Evolutionary conservation across 2,888 invertebrate species (phyloP), one percentile per base, ranked within the genome.

Genomic region (Hirtodrosophila alboralis): DNA sequence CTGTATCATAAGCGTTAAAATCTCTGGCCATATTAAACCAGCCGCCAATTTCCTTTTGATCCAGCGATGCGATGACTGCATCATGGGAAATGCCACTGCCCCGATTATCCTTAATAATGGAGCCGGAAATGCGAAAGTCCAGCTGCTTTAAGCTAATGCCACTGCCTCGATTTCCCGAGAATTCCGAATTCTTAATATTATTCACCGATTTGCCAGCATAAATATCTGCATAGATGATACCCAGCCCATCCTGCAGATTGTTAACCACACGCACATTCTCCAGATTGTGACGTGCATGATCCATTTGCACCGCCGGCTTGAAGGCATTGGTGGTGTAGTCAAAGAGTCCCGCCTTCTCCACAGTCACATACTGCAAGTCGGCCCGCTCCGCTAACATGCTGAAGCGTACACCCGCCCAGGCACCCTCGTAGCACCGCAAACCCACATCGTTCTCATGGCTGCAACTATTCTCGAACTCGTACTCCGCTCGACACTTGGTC

Each of bases 331-430:
- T 96, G 0, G 96, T 94, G 87, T 97, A 98, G 91, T 99, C 99
- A 47, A 98, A 92, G 0, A 99, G 92, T 0, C 99, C 99, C 4
- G 98, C 97, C 89, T 95, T 95, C 90, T 98, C 97, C 36, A 98
- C 94, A 1, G 95, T 95, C 4, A 97, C 93, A 78, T 95, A 96
- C 88, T 97, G 96, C 63, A 98, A 92, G 86, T 96, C 96, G 13
- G 96, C 95, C 75, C 96, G 92, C 87, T 96, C 96, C 0, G 98
- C 95, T 48, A 97, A 92, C 51, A 97, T 96, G 31, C 98, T 96
- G 75, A 98, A 95, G 73, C 98, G 92, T 0, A 98, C 91, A 0
- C 98, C 98, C 0, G 98, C 97, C 98, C 98, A 98, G 27, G 96
- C 96, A 0, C 96, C 95, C 79, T 96, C 95, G 72, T 96, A 96